Conservation (phyloP, 2,888 invertebrate species). For the Escarpia spicata region DNA sequence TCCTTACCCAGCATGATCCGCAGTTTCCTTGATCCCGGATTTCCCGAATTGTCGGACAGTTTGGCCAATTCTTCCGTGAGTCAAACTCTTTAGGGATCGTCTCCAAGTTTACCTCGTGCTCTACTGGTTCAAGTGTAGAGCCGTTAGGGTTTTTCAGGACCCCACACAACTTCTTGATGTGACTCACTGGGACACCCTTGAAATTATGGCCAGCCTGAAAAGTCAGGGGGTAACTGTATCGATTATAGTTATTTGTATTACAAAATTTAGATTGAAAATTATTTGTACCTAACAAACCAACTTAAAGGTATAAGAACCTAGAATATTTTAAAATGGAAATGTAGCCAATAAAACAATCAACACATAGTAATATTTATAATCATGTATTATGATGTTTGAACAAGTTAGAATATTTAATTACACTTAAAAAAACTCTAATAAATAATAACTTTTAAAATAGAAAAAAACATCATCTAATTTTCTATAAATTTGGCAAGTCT, state of each 20-base stretch:
- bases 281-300: no score
- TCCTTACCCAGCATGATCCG: slow-evolving; percentile 86
- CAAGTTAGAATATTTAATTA: neutral
- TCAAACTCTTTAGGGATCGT: slow-evolving; percentile 82
- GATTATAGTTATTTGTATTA: neutral
- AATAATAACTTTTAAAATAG: no score
- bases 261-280: neutral
- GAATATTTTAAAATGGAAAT: neutral
- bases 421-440: neutral
- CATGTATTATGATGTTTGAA: neutral
- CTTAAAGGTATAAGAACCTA: no score
- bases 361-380: neutral
- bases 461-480: neutral
- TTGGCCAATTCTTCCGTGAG: slow-evolving; percentile 81
- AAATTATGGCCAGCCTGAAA: slow-evolving; percentile 81
- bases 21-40: slow-evolving; percentile 73
- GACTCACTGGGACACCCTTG: slow-evolving; percentile 70
- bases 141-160: slow-evolving; percentile 41
- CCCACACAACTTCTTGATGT: slow-evolving; percentile 73
- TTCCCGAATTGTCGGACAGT: slow-evolving; percentile 81
- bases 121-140: slow-evolving; percentile 41
- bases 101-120: slow-evolving; percentile 39
- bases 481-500: neutral
- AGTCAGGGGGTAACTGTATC: neutral
- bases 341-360: neutral